phyloP scores from a whole-genome alignment of 2,113 vertebrate genomes.

The Xiphophorus couchianus region DNA sequence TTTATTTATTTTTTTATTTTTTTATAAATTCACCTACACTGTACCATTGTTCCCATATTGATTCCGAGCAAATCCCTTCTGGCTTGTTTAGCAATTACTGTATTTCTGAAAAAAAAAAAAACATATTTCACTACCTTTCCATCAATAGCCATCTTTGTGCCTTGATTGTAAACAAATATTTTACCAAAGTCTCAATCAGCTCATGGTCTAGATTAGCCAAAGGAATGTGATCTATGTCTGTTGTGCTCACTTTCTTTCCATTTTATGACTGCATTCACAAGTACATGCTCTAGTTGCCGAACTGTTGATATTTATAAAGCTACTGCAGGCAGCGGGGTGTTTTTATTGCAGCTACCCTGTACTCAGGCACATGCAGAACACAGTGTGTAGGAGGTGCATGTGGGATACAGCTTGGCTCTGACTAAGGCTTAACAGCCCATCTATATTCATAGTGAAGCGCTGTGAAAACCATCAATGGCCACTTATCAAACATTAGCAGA shows the following conservation, averaged over 20 bases:
- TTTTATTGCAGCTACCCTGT: conserved; percentile 35
- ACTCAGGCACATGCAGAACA: conserved; percentile 58
- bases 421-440: conserved; percentile 70
- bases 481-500: conserved; percentile 47
- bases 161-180: conserved; percentile 63
- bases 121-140: conserved; percentile 40
- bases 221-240: conserved; percentile 28
- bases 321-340: conserved; percentile 25
- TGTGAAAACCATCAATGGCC: conserved; percentile 70
- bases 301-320: conserved; percentile 44
- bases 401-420: conserved; percentile 64
- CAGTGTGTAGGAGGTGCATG: conserved; percentile 71
- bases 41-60: conserved; percentile 41
- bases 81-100: conserved; percentile 52
- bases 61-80: conserved; percentile 39
- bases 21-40: conserved; percentile 26
- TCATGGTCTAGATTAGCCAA: conserved; percentile 48
- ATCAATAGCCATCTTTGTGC: conserved; percentile 75
- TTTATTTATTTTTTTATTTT: not conserved
- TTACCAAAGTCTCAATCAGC: conserved; percentile 57
- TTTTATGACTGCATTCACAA: not conserved
- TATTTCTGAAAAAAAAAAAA: conserved; percentile 41
- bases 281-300: conserved; percentile 7
- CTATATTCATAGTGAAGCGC: conserved; percentile 69
- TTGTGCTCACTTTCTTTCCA: not conserved